Percentiles rank a stretch among this genome's conserved stretches.
Evolutionary conservation across 2,113 vertebrate species (phyloP).

Genomic region (Gavialis gangeticus): DNA sequence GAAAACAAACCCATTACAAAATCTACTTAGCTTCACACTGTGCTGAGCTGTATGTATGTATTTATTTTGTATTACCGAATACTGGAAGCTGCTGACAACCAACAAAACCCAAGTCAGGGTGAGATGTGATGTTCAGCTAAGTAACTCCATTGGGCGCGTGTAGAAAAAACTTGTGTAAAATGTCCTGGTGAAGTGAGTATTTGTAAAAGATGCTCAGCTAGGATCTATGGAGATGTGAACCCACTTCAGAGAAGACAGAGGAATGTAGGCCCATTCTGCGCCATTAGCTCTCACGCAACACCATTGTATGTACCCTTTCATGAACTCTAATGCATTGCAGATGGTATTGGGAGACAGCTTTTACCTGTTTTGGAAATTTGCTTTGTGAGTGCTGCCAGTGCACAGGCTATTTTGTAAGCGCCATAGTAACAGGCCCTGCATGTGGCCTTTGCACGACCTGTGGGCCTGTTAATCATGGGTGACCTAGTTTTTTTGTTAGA

Average conservation of each 20-base stretch:
- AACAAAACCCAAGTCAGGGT: neutral
- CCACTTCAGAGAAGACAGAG: neutral
- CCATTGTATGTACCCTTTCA: no score
- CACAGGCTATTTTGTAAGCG: no score
- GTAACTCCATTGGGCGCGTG: neutral
- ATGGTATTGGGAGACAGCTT: neutral
- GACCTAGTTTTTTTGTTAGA: no score
- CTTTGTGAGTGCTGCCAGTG: no score
- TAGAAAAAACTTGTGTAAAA: neutral
- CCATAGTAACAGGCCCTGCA: no score
- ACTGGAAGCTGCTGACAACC: neutral
- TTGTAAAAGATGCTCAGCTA: neutral
- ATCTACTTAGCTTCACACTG: rapidly evolving
- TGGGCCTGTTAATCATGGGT: no score
- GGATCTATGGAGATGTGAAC: no score
- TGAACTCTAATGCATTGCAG: neutral
- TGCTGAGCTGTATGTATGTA: neutral
- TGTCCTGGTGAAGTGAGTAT: neutral
- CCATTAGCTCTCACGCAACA: no score
- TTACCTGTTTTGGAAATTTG: no score
- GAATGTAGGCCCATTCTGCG: neutral
- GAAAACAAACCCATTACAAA: neutral
- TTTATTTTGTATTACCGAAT: neutral
- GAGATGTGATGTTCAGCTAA: no score
- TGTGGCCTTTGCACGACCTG: no score